Base-by-base conservation (phyloP, 2,888 invertebrate genomes). In the Eilema caniola region DNA sequence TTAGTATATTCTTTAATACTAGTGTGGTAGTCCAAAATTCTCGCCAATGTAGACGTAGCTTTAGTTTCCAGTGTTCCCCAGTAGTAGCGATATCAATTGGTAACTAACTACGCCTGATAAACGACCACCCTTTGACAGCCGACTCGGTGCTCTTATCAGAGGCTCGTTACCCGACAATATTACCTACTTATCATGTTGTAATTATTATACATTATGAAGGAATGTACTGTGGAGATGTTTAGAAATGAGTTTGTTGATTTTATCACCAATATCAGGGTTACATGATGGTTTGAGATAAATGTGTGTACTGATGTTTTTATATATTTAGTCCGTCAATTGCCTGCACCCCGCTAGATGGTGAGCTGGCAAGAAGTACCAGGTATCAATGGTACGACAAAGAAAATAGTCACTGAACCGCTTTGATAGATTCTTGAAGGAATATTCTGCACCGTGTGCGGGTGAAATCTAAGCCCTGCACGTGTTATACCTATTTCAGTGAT, bases 101-200 rank as follows among this genome's bases (percentile, higher is more conserved):
- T 74, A 67, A 69, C 75, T 78, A 78, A 82, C 80, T 78, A 77
- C 73, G 66, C 70, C 77, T 79, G 87, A 87, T 86, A 86, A 86
- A 82, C 77, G 76, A 69, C 73, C 75, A 69, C 78, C 81, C 82
- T 87, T 86, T 86, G 87, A 87, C 83, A 83, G 81, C 67, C 71
- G 71, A 70, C 75, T 75, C 68, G 73, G 70, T 80, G 83, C 78
- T 81, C 81, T 81, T 81, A 83, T 85, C 83, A 76, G 78, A 62
- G 68, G 63, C 80, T 83, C 81, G 80, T 85, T 85, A 83, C 70
- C 61, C 73, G 74, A 81, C 82, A 80, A 80, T 70, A 75, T 63
- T 64, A 75, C 63, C 70, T 76, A 75, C 75, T 72, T 72, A 71
- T 66, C 47, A 12, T 78, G 67, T 69, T 68, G 62, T 67, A 73